These are phyloP conservation scores for Plagiodera versicolora DNA, from an alignment of 2,888 invertebrate species.

Conservation along the genomic window DNA sequence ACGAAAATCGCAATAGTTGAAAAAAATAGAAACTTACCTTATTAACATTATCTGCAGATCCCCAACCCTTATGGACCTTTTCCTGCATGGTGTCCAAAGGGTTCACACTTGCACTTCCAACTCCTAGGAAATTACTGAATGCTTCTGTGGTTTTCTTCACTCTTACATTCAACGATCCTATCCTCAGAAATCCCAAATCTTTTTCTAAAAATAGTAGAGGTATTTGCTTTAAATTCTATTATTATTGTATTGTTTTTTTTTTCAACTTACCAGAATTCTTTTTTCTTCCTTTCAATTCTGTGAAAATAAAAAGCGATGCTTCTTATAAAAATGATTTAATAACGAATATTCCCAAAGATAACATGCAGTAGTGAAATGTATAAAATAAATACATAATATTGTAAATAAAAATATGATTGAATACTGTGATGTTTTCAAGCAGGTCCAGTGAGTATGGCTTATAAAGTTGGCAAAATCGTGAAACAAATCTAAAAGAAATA, in stretches of 20 bases:
- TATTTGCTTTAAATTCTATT: not conserved
- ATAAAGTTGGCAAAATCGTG: not conserved
- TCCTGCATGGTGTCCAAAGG: constrained; percentile 58
- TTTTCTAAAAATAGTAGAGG: constrained; percentile 65
- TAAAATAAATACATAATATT: not conserved
- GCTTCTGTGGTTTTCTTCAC: constrained; percentile 92
- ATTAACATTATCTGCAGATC: constrained; percentile 84
- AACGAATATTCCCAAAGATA: constrained; percentile 1
- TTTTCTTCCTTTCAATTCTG: constrained; percentile 76
- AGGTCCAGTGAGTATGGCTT: not conserved
- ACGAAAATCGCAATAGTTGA: too few species aligned
- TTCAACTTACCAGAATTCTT: constrained; percentile 65
- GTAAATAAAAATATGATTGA: not conserved
- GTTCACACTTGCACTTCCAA: constrained; percentile 59
- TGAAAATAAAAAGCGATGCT: constrained; percentile 48
- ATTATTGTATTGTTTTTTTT: too few species aligned
- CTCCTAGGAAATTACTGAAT: constrained; percentile 87
- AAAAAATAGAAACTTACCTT: constrained; percentile 55
- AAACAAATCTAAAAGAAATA: not conserved
- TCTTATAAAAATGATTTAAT: constrained; percentile 9
- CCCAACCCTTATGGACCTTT: constrained; percentile 84
- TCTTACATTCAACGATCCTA: constrained; percentile 88
- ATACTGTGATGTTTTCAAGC: not conserved
- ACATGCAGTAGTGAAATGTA: constrained; percentile 18
- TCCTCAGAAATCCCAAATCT: constrained; percentile 86